These are phyloP conservation scores for Vanessa tameamea DNA, from an alignment of 1,140 invertebrate species.

Conservation along the genomic window DNA sequence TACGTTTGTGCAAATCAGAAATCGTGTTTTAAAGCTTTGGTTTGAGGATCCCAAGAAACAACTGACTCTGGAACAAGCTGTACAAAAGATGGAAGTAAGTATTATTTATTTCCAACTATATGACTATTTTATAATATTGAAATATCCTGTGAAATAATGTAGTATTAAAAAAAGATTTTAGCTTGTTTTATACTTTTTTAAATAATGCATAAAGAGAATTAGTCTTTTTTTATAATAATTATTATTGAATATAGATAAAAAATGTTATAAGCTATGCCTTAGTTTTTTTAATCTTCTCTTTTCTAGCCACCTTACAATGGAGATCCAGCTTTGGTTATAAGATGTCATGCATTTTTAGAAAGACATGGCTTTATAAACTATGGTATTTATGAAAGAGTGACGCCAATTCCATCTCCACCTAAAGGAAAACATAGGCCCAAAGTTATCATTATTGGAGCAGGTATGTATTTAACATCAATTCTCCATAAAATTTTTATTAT, in stretches of 20 bases:
- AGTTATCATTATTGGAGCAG: constrained; percentile 97
- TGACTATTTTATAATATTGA: too few relatives aligned
- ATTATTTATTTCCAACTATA: not conserved
- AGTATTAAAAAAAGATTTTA: too few relatives aligned
- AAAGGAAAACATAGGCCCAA: constrained; percentile 90
- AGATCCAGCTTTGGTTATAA: constrained; percentile 90
- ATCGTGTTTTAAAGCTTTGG: constrained; percentile 97
- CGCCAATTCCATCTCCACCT: constrained; percentile 83
- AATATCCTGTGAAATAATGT: too few relatives aligned
- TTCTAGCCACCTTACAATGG: constrained; percentile 92
- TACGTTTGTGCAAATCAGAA: constrained; percentile 95
- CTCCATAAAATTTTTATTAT: too few relatives aligned
- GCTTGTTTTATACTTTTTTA: too few relatives aligned
- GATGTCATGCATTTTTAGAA: constrained; percentile 96
- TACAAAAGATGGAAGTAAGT: constrained; percentile 88
- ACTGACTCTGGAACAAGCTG: constrained; percentile 89
- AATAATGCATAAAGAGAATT: too few relatives aligned
- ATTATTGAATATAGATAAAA: too few relatives aligned
- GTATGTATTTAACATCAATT: constrained; percentile 59
- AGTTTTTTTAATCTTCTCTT: constrained; percentile 38
- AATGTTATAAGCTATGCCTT: too few relatives aligned
- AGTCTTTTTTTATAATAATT: too few relatives aligned
- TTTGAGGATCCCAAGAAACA: constrained; percentile 97
- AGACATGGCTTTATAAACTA: constrained; percentile 99
- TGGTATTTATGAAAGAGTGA: constrained; percentile 95